Base-by-base conservation (phyloP, 1,140 invertebrate genomes). In the Bombus terrestris region DNA sequence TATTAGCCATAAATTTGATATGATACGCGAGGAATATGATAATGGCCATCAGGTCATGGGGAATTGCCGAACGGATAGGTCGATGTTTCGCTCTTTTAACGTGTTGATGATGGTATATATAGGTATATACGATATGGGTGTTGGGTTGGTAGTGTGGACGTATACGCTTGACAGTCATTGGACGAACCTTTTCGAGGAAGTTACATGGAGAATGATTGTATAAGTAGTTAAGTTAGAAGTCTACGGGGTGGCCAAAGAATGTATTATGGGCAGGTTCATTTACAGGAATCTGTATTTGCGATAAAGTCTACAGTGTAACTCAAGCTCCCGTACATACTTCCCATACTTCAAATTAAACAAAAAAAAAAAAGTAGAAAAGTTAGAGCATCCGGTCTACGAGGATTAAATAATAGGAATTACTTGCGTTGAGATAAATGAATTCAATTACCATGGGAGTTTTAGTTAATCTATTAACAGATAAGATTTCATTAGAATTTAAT, bases 1-100 rank as follows among this genome's bases (percentile, higher is more conserved):
- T 91, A 91, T 91, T 91, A 90, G 81, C 86, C 76, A 91, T 91
- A 91, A 91, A 91, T 91, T 91, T 77, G 86, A 86, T 88, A 91
- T 83, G 91, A 91, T 91, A 91, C 82, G 91, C 86, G 88, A 77
- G 86, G 88, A 91, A 91, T 91, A 91, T 91, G 91, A 91, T 91
- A 91, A 91, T 91, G 86, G 74, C 83, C 86, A 87, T 91, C 88
- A 88, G 83, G 81, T 81, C 6, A 69, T 69, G 35, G 68, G 53
- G 43, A 89, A 85, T 88, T 79, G 78, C 15, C 18, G 37, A 64
- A 41, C 47, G 41, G 57, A 62, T 74, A 32, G 72, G 37, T 35
- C 43, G 47, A 43, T 39, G 66, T 41, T 57, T 28, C 25, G 6
- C 41, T 32, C 78, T 22, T 43, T 57, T 32, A 72, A 59, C 59